phyloP scores from a whole-genome alignment of 2,797 vertebrate genomes.

The Tenualosa ilisha region DNA sequence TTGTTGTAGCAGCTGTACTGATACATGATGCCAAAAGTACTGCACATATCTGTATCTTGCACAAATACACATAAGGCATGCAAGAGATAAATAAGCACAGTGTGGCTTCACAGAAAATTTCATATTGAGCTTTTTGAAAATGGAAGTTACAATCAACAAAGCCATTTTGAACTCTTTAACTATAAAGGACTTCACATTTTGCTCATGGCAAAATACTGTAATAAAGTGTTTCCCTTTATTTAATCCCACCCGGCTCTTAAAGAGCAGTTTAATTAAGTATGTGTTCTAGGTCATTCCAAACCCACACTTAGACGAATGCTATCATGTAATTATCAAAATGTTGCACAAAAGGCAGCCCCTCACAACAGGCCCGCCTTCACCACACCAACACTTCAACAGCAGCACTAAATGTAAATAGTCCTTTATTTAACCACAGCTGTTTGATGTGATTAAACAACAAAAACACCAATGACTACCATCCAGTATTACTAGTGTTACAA shows the following conservation, averaged over 20 bases:
- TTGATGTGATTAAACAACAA: neutral
- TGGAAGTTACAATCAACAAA: neutral
- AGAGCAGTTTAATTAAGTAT: conserved; percentile 37
- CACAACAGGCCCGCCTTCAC: conserved; percentile 17
- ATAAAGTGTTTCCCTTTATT: conserved; percentile 13
- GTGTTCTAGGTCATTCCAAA: conserved; percentile 33
- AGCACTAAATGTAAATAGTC: neutral
- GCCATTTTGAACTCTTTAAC: conserved; percentile 5
- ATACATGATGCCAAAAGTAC: neutral
- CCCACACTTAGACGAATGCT: conserved; percentile 30
- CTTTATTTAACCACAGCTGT: neutral
- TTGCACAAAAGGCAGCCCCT: conserved; percentile 22
- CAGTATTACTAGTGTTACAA: neutral
- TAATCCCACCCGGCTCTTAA: conserved; percentile 26
- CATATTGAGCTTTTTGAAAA: neutral
- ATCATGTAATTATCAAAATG: conserved; percentile 36
- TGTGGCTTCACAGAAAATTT: neutral
- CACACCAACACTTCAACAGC: neutral
- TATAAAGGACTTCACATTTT: neutral
- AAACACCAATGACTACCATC: neutral
- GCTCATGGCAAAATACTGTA: conserved; percentile 9
- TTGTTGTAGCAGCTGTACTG: neutral
- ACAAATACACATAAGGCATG: neutral
- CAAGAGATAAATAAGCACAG: neutral
- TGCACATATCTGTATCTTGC: neutral